Conservation (phyloP, 2,797 vertebrate species). For the Pelobates cultripes region DNA sequence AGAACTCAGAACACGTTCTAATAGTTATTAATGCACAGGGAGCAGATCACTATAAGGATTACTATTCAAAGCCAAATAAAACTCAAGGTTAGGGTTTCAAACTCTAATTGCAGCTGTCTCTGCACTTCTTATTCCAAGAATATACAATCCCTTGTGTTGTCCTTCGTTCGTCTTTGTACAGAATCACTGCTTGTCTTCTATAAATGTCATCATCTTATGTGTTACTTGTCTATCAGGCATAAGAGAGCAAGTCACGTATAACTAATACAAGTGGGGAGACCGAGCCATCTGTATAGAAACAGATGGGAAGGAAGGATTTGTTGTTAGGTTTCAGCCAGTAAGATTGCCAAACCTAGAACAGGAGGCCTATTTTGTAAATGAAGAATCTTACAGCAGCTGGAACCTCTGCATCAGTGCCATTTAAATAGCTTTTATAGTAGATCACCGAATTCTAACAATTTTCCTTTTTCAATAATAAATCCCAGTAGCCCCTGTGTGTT, state of each 20-base stretch:
- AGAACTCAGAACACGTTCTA: too few species aligned
- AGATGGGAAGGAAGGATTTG: constrained; percentile 41
- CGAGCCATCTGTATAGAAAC: constrained; percentile 41
- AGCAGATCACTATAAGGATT: background rate
- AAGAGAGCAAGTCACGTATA: constrained; percentile 10
- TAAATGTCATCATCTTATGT: constrained; percentile 19
- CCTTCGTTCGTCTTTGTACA: constrained; percentile 5
- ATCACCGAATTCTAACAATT: background rate
- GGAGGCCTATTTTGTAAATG: constrained; percentile 3
- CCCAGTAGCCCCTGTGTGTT: too few species aligned
- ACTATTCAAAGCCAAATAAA: background rate
- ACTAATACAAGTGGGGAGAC: constrained; percentile 35
- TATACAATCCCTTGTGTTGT: background rate
- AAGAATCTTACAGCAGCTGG: background rate
- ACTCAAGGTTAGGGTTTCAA: background rate
- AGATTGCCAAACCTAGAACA: constrained; percentile 3
- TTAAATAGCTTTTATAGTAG: background rate
- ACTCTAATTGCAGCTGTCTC: background rate
- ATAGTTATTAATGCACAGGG: too few species aligned
- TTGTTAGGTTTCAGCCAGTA: constrained; percentile 23
- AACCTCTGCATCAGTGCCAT: background rate
- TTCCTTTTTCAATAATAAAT: too few species aligned
- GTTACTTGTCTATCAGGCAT: constrained; percentile 8
- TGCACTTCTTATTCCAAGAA: background rate
- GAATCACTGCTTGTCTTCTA: constrained; percentile 1